phyloP scores from a whole-genome alignment of 2,797 vertebrate species.

The Peromyscus aztecus region DNA sequence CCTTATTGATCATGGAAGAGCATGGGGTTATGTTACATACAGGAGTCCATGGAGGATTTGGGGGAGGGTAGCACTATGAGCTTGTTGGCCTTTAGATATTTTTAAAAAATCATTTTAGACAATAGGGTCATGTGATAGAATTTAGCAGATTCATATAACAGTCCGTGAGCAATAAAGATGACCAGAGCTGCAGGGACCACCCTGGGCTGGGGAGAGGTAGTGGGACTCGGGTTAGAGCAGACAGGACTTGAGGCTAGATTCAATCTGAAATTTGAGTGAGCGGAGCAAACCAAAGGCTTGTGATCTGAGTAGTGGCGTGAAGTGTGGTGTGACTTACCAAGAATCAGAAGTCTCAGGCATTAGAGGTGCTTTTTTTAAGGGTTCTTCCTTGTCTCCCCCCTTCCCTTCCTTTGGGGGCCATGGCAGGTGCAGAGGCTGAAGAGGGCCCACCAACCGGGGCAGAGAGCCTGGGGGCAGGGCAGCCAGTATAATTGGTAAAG shows the following conservation, averaged over 20 bases:
- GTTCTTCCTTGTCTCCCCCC: neutral
- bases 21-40: neutral
- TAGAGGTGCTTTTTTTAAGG: neutral
- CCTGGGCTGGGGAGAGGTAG: neutral
- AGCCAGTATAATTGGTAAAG: neutral
- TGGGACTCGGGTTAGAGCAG: neutral
- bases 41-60: neutral
- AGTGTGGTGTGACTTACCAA: neutral
- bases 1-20: neutral
- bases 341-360: neutral
- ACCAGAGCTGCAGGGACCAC: neutral
- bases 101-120: neutral
- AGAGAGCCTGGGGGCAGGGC: neutral
- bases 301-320: neutral
- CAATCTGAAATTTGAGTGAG: neutral
- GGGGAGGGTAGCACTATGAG: neutral
- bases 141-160: neutral
- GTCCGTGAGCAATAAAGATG: neutral
- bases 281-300: neutral
- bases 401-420: neutral
- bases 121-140: neutral
- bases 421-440: neutral
- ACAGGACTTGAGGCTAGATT: neutral
- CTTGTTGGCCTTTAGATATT: neutral
- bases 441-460: neutral